These are phyloP conservation scores for Lapara coniferarum DNA, from an alignment of 2,888 invertebrate species.

Conservation along the genomic window DNA sequence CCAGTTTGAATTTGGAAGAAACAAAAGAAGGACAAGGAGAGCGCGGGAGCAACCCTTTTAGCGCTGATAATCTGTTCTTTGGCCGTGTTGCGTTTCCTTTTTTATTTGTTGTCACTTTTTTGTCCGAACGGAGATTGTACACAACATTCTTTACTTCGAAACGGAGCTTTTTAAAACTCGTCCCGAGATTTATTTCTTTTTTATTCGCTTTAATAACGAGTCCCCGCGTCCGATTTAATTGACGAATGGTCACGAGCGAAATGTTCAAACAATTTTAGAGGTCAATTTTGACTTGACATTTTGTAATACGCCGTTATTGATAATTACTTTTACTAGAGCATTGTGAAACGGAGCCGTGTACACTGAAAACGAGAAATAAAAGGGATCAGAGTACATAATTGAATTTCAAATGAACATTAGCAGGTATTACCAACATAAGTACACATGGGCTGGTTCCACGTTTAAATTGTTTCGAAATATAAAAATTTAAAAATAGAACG, in stretches of 20 bases:
- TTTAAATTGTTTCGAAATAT: slow-evolving; percentile 77
- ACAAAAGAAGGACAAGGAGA: slow-evolving; percentile 81
- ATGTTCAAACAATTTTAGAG: slow-evolving; percentile 66
- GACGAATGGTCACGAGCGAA: slow-evolving; percentile 77
- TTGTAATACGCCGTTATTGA: slow-evolving; percentile 38
- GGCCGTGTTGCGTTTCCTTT: slow-evolving; percentile 78
- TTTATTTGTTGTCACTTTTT: slow-evolving; percentile 83
- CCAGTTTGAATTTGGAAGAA: slow-evolving; percentile 81
- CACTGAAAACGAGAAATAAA: slow-evolving; percentile 31
- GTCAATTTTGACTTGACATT: slow-evolving; percentile 61
- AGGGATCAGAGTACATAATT: slow-evolving; percentile 34
- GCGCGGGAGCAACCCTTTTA: slow-evolving; percentile 84
- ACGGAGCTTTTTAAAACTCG: slow-evolving; percentile 80
- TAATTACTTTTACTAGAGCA: slow-evolving; percentile 43
- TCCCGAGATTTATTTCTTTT: slow-evolving; percentile 73
- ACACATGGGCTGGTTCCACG: slow-evolving; percentile 43
- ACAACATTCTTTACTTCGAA: slow-evolving; percentile 84
- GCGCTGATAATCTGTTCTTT: slow-evolving; percentile 83
- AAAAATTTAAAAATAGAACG: slow-evolving; percentile 81
- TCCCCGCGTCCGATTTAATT: slow-evolving; percentile 75
- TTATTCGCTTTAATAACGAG: slow-evolving; percentile 76
- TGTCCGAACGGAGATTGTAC: slow-evolving; percentile 82
- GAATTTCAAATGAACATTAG: slow-evolving; percentile 38
- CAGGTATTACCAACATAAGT: slow-evolving; percentile 23
- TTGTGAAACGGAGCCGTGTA: slow-evolving; percentile 34